These are phyloP conservation scores for Rhysida immarginata DNA, from an alignment of 1,140 invertebrate genomes.

Conservation along the genomic window DNA sequence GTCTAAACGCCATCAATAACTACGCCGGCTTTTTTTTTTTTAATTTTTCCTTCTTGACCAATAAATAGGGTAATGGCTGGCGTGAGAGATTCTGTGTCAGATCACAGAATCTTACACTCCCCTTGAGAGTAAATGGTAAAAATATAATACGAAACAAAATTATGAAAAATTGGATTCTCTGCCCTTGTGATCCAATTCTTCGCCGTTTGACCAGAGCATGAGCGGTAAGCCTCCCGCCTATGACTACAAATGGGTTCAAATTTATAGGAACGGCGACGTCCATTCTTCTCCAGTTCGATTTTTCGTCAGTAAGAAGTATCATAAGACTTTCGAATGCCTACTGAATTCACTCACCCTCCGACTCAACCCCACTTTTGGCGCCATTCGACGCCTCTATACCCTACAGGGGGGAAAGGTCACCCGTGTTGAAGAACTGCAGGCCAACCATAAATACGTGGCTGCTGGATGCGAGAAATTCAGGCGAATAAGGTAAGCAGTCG, in stretches of 20 bases:
- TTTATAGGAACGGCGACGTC: neutral
- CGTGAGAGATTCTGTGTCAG: too few relatives aligned
- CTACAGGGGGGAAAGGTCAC: neutral
- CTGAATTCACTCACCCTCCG: neutral
- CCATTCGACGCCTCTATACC: neutral
- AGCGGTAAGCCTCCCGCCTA: constrained; percentile 40
- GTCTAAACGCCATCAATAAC: too few relatives aligned
- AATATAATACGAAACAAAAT: too few relatives aligned
- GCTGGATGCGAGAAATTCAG: neutral
- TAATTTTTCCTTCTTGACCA: too few relatives aligned
- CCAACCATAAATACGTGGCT: neutral
- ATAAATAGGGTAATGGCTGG: too few relatives aligned
- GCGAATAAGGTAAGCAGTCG: neutral
- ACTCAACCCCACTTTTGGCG: neutral
- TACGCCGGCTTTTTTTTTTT: too few relatives aligned
- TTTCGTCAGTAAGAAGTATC: neutral
- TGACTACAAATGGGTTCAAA: neutral
- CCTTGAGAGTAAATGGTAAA: too few relatives aligned
- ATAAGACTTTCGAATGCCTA: neutral
- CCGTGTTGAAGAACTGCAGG: neutral
- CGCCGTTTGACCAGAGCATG: constrained; percentile 91
- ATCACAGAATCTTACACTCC: too few relatives aligned
- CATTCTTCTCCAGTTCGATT: neutral
- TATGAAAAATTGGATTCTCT: too few relatives aligned
- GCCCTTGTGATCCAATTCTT: too few relatives aligned